Conservation (phyloP, 35 echinoderm and acorn worm genomes). For the Lytechinus variegatus region DNA sequence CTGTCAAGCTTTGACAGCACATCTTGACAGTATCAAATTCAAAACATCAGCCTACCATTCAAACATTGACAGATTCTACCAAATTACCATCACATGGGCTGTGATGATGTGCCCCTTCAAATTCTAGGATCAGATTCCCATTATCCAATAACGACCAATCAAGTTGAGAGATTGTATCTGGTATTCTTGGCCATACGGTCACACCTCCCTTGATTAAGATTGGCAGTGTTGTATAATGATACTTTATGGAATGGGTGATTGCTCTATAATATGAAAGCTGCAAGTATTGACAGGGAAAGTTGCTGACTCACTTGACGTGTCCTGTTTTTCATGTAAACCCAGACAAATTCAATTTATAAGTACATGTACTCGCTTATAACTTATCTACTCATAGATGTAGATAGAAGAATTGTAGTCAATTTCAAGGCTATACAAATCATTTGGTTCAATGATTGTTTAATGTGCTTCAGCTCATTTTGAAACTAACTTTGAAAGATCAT, state of each 20-base stretch:
- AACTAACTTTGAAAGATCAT: too few relatives aligned
- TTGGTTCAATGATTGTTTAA: neutral
- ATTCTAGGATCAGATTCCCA: neutral
- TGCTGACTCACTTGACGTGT: neutral
- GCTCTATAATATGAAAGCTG: neutral
- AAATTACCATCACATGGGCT: neutral
- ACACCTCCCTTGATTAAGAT: neutral
- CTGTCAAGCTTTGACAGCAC: neutral
- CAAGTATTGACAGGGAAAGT: neutral
- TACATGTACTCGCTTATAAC: neutral
- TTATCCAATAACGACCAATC: conserved; percentile 1
- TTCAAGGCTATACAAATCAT: neutral
- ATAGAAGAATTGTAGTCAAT: neutral
- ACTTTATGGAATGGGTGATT: neutral
- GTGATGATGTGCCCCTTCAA: neutral
- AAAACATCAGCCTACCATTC: neutral
- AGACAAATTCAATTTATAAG: conserved; percentile 7
- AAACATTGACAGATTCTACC: neutral
- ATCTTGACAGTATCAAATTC: neutral
- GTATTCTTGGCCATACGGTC: neutral
- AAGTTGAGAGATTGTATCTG: neutral
- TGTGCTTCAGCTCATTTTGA: neutral
- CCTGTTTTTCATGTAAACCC: neutral
- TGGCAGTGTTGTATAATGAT: conserved; percentile 5
- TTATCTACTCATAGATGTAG: neutral